Base-by-base conservation (phyloP, 2,888 invertebrate genomes). In the Chrysotoxum bicinctum region DNA sequence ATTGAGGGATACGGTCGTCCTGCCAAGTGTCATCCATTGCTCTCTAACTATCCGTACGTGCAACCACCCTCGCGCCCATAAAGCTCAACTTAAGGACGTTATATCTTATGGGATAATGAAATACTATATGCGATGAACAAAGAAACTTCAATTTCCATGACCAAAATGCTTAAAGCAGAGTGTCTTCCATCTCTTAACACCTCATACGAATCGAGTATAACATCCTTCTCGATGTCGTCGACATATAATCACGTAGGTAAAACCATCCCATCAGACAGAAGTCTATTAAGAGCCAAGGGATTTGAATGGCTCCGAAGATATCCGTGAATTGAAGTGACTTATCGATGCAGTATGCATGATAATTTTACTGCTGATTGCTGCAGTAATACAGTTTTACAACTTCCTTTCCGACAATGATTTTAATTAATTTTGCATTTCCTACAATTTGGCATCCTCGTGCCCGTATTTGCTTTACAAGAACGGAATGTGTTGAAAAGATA, bases 381-480 rank as follows among this genome's bases (percentile, higher is more conserved):
- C 8, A 21, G 45, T 45, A 45, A 21, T 45, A 12, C 21, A 50
- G 66, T 52, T 23, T 23, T 50, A 6, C 21, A 50, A 50, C 48
- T 23, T 21, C 23, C 14, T 3, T 26, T 50, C 8, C 14, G 40
- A 21, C 32, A 23, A 64, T 40, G 37, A 50, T 58, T 70, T 81
- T 81, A 81, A 81, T 81, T 81, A 81, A 76, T 76, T 81, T 81
- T 69, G 60, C 60, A 60, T 43, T 79, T 43, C 74, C 66, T 62
- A 37, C 37, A 50, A 50, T 50, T 26, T 50, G 50, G 50, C 6
- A 7, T 58, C 14, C 0, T 58, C 37, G 8, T 26, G 4, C 35
- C 21, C 19, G 60, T n/a, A n/a, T 14, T 23, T 32, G 43, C 26
- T 7, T 37, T 32, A 26, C 14, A 23, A 58, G 21, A 54, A 54